These are phyloP conservation scores for Drosophila willistoni DNA, from an alignment of 1,140 invertebrate species.

Conservation along the genomic window DNA sequence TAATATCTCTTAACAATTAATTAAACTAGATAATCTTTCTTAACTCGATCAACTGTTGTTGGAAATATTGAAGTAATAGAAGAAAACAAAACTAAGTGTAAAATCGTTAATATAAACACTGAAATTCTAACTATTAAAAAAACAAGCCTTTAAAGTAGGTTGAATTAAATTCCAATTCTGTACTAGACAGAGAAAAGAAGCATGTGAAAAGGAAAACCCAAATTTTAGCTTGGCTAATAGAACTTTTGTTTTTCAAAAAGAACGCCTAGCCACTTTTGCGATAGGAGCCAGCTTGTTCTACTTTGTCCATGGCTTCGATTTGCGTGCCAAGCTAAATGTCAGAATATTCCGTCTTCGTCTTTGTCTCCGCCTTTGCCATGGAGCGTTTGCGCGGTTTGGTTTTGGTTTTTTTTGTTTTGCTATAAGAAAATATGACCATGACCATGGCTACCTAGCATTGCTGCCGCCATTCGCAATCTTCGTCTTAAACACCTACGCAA, in stretches of 20 bases:
- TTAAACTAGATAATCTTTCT: no score
- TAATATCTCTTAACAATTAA: no score
- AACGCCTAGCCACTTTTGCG: not conserved
- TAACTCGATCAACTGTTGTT: no score
- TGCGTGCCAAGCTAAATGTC: slow-evolving; percentile 9
- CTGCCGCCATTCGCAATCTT: slow-evolving; percentile 10
- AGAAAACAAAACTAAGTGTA: no score
- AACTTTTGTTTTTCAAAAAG: not conserved
- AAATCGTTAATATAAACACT: no score
- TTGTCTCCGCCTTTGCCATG: not conserved
- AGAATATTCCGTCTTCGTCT: not conserved
- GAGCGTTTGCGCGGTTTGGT: not conserved
- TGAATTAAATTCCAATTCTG: no score
- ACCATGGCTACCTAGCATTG: slow-evolving; percentile 10
- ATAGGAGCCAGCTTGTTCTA: not conserved
- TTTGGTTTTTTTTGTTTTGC: not conserved
- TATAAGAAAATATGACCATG: not conserved
- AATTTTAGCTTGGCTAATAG: not conserved
- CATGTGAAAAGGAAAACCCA: not conserved
- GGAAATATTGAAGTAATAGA: no score
- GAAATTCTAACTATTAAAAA: no score
- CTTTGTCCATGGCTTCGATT: slow-evolving; percentile 3
- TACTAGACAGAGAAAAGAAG: not conserved
- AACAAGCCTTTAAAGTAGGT: no score
- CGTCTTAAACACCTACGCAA: slow-evolving; percentile 9